Percentiles rank a stretch among this genome's conserved stretches.
Evolutionary conservation across 2,113 vertebrate species (phyloP).

Genomic region (Gadus macrocephalus): DNA sequence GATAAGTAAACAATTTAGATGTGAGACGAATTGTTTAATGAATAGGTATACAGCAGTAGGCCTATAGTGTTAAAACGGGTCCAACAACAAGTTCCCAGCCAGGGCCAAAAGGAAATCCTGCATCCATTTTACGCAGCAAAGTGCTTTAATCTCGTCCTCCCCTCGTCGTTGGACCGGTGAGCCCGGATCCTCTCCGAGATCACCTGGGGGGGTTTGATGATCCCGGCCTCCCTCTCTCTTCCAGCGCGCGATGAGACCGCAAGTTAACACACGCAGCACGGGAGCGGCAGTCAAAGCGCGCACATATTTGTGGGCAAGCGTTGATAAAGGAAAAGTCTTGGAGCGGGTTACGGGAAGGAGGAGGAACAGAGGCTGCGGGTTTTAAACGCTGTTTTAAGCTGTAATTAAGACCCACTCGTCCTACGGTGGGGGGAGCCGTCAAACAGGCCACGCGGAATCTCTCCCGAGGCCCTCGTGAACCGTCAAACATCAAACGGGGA

Average conservation of each 20-base stretch:
- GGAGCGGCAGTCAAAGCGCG: slow-evolving; percentile 4
- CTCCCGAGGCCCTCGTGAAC: slow-evolving; percentile 63
- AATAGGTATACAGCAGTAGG: slow-evolving; percentile 65
- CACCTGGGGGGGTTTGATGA: too few relatives aligned
- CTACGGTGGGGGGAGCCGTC: slow-evolving; percentile 75
- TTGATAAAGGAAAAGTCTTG: too few relatives aligned
- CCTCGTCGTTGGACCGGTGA: neutral
- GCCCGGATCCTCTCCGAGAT: too few relatives aligned
- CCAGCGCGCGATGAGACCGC: neutral
- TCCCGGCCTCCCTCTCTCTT: neutral
- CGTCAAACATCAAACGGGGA: slow-evolving; percentile 78
- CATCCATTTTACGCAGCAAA: slow-evolving; percentile 53
- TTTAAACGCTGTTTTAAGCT: neutral
- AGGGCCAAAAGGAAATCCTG: too few relatives aligned
- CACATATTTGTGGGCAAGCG: neutral
- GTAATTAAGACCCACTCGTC: slow-evolving; percentile 19
- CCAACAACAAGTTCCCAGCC: too few relatives aligned
- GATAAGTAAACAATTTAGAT: slow-evolving; percentile 99
- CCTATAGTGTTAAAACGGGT: too few relatives aligned
- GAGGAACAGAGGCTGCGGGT: too few relatives aligned
- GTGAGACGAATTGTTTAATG: slow-evolving; percentile 93
- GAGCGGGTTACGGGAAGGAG: too few relatives aligned
- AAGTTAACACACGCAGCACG: slow-evolving; percentile 37
- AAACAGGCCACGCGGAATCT: slow-evolving; percentile 82
- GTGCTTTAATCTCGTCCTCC: slow-evolving; percentile 41